These are phyloP conservation scores for Trematocara unimaculatum DNA, from an alignment of 2,113 vertebrate genomes.

Conservation along the genomic window DNA sequence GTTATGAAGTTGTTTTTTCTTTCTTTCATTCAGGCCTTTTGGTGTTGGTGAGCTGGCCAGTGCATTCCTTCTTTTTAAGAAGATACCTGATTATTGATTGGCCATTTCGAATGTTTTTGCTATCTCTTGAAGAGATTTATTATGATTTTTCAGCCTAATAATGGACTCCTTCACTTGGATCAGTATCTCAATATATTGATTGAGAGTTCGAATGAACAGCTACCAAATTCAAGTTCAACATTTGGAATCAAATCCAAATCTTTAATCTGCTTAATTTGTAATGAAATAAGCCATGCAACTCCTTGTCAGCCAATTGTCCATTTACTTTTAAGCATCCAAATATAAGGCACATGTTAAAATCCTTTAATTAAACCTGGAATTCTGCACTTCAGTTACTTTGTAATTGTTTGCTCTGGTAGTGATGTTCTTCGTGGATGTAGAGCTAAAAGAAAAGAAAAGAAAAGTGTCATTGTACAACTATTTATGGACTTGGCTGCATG, in stretches of 20 bases:
- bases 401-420: not conserved
- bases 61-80: not conserved
- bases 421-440: not conserved
- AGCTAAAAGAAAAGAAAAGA: not conserved
- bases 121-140: not conserved
- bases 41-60: not conserved
- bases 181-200: not conserved
- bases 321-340: not conserved
- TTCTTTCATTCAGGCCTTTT: not conserved
- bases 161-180: not conserved
- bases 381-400: not conserved
- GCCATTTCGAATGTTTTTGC: not conserved
- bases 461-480: not conserved
- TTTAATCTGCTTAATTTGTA: not conserved
- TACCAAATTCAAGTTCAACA: not conserved
- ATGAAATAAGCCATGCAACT: not conserved
- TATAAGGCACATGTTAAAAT: not conserved
- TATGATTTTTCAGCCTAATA: not conserved
- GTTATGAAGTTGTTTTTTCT: not conserved
- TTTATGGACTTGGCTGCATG: not conserved
- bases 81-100: not conserved
- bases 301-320: not conserved
- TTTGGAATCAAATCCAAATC: not conserved
- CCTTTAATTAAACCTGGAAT: not conserved
- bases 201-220: not conserved